Base-by-base conservation (phyloP, 1,140 invertebrate genomes). In the Lasioglossum albipes region DNA sequence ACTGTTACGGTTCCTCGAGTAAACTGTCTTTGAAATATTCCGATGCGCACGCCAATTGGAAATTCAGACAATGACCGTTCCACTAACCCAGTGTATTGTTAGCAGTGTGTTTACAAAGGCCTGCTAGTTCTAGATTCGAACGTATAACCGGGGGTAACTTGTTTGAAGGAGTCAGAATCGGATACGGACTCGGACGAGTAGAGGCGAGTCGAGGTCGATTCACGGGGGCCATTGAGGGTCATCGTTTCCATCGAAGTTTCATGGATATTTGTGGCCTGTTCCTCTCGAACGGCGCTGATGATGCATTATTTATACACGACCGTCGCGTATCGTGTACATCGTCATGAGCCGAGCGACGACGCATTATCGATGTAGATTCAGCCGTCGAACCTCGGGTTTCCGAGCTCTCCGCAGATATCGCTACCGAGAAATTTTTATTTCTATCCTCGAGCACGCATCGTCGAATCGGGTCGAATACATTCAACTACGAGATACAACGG, bases 221-320 rank as follows among this genome's bases (percentile, higher is more conserved):
- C 69, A 81, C 77, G 70, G 82, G 79, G 81, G 79, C 68, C 85
- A 83, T 9, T 79, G 82, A 84, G 87, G 66, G 89, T 90, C 87
- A 89, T 87, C 87, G 85, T 57, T 85, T 68, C 73, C 85, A 89
- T 89, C 80, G 84, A 82, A 79, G 65, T 88, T 85, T 88, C 83
- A 82, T 80, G 84, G 83, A 88, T 86, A 88, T 88, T 90, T 89
- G 87, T 84, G 88, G 80, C 81, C 70, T 80, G 75, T 72, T 52
- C 65, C 69, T 54, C 67, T 79, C 78, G 78, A 82, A 72, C 79
- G 70, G 70, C 77, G 77, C n/a, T 81, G 86, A 83, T 77, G 83
- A 89, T 91, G 87, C 87, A 89, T 91, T 91, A 90, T 90, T 90
- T 90, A 91, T 90, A 79, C 83, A 61, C 68, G 75, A 67, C 72